A percentile compares a stretch with the other conserved stretches of the same genome.
Evolutionary conservation across 2,888 invertebrate genomes (phyloP).

Genomic region (Drosophila siamana): DNA sequence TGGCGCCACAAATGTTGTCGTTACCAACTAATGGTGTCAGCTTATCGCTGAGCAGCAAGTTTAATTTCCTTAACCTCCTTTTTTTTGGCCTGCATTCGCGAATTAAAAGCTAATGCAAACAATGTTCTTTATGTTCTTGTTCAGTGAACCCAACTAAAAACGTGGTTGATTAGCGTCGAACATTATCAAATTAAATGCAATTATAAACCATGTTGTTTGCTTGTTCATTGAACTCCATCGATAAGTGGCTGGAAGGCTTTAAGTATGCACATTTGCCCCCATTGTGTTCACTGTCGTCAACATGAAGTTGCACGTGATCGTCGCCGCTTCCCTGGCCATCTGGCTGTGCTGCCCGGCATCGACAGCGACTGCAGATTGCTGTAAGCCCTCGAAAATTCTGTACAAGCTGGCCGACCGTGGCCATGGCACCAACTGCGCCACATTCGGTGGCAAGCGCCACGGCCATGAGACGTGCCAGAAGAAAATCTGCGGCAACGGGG

Average conservation of each 20-base stretch:
- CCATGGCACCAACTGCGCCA: conserved; percentile 29
- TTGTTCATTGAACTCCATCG: not conserved
- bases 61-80: too few relatives aligned
- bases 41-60: not conserved
- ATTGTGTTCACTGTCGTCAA: not conserved
- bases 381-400: conserved; percentile 44
- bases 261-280: conserved; percentile 4
- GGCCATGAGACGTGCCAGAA: conserved; percentile 37
- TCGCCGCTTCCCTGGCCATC: too few relatives aligned
- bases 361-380: conserved; percentile 39
- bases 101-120: too few relatives aligned
- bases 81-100: too few relatives aligned
- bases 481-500: conserved; percentile 44
- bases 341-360: not conserved
- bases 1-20: not conserved
- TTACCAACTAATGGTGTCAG: too few relatives aligned
- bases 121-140: too few relatives aligned
- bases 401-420: conserved; percentile 34
- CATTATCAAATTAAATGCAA: conserved; percentile 16
- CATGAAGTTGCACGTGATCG: conserved; percentile 17
- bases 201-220: not conserved
- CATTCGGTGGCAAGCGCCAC: conserved; percentile 48
- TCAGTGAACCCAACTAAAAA: too few relatives aligned
- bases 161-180: too few relatives aligned
- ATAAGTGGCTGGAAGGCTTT: not conserved